Conservation (phyloP, 1,140 invertebrate genomes). For the Trachymyrmex cornetzi region DNA sequence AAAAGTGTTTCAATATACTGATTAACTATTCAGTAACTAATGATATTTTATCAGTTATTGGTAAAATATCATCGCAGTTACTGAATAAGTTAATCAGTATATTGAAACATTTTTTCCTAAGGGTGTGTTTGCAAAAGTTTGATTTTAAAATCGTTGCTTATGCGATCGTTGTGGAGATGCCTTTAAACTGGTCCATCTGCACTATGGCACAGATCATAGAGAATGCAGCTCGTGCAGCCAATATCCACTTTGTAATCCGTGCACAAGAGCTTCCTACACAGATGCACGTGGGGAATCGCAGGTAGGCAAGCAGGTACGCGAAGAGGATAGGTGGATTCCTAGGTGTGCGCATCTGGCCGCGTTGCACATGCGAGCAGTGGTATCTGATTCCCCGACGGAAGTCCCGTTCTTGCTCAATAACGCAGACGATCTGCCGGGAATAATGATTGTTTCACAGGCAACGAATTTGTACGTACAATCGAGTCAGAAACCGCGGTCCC, state of each 20-base stretch:
- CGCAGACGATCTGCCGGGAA: slow-evolving; percentile 77
- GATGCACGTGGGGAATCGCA: slow-evolving; percentile 65
- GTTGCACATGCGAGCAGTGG: slow-evolving; percentile 64
- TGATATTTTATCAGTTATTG: too few relatives aligned
- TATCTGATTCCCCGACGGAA: slow-evolving; percentile 81
- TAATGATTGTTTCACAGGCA: slow-evolving; percentile 69
- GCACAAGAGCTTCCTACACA: slow-evolving; percentile 62
- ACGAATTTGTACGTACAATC: slow-evolving; percentile 39
- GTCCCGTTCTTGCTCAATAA: slow-evolving; percentile 82
- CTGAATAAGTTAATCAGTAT: too few relatives aligned
- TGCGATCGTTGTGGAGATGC: neutral
- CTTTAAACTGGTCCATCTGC: slow-evolving; percentile 59
- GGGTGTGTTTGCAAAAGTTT: neutral
- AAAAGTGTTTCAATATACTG: too few relatives aligned
- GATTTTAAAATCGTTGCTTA: neutral
- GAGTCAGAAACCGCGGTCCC: slow-evolving; percentile 18
- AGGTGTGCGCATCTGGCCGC: slow-evolving; percentile 60
- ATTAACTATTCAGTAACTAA: too few relatives aligned
- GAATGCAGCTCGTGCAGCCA: slow-evolving; percentile 48
- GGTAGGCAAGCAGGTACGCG: slow-evolving; percentile 51
- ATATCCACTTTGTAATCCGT: slow-evolving; percentile 75
- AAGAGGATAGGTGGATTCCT: slow-evolving; percentile 58
- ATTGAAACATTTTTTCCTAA: too few relatives aligned
- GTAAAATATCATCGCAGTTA: too few relatives aligned
- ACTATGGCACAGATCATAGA: slow-evolving; percentile 61